Evolutionary conservation across 2,888 invertebrate genomes (phyloP), one percentile per base, ranked within the genome.

Genomic region (Stictocephala bisonia): DNA sequence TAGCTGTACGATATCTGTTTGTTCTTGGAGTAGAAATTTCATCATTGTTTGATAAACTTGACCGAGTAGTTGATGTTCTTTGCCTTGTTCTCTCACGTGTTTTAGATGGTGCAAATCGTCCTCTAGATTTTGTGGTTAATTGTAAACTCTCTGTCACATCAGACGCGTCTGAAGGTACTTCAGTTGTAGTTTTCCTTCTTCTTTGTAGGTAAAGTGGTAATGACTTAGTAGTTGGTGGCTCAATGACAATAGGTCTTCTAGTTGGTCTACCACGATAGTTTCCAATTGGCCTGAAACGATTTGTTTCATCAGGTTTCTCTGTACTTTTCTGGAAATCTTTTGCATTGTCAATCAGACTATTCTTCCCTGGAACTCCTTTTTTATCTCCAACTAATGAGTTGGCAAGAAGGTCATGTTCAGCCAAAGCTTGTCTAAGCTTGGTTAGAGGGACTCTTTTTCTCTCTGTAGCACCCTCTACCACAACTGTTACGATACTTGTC

Each of bases 381-480:
- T 64, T 64, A n/a, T 64, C 64, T 15, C 3, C 44, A 3, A 44
- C 24, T 4, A 64, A 41, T 0, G 64, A 40, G 22, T 64, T 68
- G 9, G 71, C 22, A 0, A 64, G 50, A n/a, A 69, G 13, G 20
- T 73, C 70, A 44, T 75, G 73, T 9, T 50, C 6, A 1, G 56
- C 31, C 18, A 78, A 70, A 71, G 77, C 77, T 15, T 80, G 79
- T 15, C 78, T 75, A 1, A 84, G 83, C 22, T 83, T 81, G 66
- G 81, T 82, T 35, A 85, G 83, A 6, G 84, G 82, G 68, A 86
- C 85, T 75, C 82, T 84, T 75, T 85, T 85, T 56, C 85, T 81
- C 75, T 85, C 85, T 1, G 86, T 86, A 0, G 85, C 85, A 0
- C 83, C 85, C 77, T 86, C 86, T 18, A 84, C 83, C 18, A 86